Evolutionary conservation across 1,140 invertebrate genomes (phyloP), one percentile per base, ranked within the genome.

Genomic region (Acyrthosiphon pisum): DNA sequence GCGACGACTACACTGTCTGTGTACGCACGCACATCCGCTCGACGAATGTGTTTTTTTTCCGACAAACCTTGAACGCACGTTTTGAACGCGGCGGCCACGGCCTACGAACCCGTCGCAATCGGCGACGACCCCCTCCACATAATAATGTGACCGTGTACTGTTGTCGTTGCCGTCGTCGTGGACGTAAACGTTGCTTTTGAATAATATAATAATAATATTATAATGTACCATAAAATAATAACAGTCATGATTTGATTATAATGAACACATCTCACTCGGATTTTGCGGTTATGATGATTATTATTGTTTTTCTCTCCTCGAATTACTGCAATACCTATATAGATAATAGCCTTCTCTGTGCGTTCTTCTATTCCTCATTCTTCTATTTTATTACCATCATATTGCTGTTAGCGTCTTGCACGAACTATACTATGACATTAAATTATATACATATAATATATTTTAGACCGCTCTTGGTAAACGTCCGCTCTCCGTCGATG

Each of bases 11-110:
- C 60, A 68, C 60, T 6, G 60, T 81, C 37, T 41, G 41, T 41
- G n/a, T 46, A 88, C 87, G 87, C 87, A 89, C 87, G 87, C 87
- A 89, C 87, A 89, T 89, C 87, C 87, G 87, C 48, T n/a, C 87
- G 87, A 53, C 87, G 46, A 89, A 89, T 35, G 46, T 89, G 26
- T 53, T 89, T 89, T 35, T 87, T 48, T 22, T 46, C 20, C 86
- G 46, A 89, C 87, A 50, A 89, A 89, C 87, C 87, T 89, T 89
- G 87, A 89, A 89, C 87, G n/a, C 30, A 23, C 44, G 83, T 84
- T 84, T 84, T 30, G 48, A 26, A 48, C 84, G 84, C 41, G 84
- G 37, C 81, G 11, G 83, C 83, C 22, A 30, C 26, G 84, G 46
- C 87, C 46, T 88, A 88, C 87, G 87, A 88, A 88, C 87, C 87